Evolutionary conservation across 2,797 vertebrate genomes (phyloP).

Genomic region (Scomberomorus guttatus): DNA sequence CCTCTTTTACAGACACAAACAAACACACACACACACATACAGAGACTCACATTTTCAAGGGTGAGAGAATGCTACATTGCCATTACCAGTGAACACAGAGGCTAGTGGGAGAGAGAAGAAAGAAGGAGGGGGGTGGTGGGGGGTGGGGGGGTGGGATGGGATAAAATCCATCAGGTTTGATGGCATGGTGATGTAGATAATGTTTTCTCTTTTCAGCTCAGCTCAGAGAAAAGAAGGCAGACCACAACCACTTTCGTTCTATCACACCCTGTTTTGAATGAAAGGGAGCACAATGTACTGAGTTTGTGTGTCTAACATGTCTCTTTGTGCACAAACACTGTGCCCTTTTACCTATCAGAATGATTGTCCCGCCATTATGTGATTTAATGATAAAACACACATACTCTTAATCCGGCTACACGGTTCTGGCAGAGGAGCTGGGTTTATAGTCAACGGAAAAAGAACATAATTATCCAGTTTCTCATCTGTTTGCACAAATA

Average conservation of each 20-base stretch:
- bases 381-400: conserved; percentile 79
- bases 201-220: conserved; percentile 81
- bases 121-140: conserved; percentile 18
- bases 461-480: conserved; percentile 68
- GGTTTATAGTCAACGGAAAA: conserved; percentile 52
- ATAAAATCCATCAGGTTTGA: conserved; percentile 84
- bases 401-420: conserved; percentile 65
- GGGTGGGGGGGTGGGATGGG: conserved; percentile 44
- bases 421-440: conserved; percentile 43
- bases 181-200: conserved; percentile 86
- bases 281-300: conserved; percentile 64
- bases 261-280: conserved; percentile 68
- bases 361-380: conserved; percentile 75
- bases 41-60: conserved; percentile 74
- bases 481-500: conserved; percentile 80
- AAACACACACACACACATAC: conserved; percentile 48
- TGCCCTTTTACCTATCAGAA: conserved; percentile 74
- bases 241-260: conserved; percentile 74
- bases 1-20: conserved; percentile 67
- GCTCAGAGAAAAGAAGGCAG: conserved; percentile 77
- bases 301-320: conserved; percentile 68
- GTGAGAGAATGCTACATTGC: conserved; percentile 78
- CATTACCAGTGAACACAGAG: conserved; percentile 77
- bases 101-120: conserved; percentile 58
- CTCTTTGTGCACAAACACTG: conserved; percentile 74